These are phyloP conservation scores for Peromyscus aztecus DNA, from an alignment of 2,797 vertebrate species.

Conservation along the genomic window DNA sequence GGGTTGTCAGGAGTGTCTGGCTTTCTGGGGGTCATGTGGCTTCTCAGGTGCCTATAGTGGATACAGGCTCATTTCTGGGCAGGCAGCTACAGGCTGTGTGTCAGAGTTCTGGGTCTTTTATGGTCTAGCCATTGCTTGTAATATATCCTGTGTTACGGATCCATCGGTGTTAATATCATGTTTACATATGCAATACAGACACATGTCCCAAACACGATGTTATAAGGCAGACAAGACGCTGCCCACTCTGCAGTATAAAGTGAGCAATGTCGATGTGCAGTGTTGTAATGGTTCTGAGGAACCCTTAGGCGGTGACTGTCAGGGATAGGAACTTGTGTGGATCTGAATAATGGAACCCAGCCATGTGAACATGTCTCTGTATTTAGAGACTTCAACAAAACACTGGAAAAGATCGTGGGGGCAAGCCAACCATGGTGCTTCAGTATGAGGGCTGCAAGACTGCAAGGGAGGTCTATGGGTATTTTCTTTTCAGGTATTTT, in stretches of 20 bases:
- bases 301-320: rapidly evolving
- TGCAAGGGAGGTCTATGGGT: too few relatives aligned
- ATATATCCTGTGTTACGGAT: not conserved
- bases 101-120: not conserved
- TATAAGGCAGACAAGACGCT: too few relatives aligned
- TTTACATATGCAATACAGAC: rapidly evolving
- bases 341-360: not conserved
- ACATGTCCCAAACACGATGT: not conserved
- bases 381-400: not conserved
- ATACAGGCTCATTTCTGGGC: not conserved
- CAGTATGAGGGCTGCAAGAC: not conserved
- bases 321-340: not conserved
- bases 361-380: too few relatives aligned
- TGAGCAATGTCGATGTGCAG: not conserved
- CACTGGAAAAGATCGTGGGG: too few relatives aligned
- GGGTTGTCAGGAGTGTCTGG: not conserved
- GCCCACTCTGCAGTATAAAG: not conserved
- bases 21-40: not conserved
- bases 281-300: not conserved
- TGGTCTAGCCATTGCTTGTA: not conserved
- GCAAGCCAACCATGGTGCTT: not conserved
- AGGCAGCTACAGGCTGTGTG: not conserved
- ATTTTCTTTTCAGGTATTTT: not conserved
- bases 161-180: too few relatives aligned
- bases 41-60: not conserved